phyloP scores from a whole-genome alignment of 2,797 vertebrate species.

The Micropoecilia bifurca region DNA sequence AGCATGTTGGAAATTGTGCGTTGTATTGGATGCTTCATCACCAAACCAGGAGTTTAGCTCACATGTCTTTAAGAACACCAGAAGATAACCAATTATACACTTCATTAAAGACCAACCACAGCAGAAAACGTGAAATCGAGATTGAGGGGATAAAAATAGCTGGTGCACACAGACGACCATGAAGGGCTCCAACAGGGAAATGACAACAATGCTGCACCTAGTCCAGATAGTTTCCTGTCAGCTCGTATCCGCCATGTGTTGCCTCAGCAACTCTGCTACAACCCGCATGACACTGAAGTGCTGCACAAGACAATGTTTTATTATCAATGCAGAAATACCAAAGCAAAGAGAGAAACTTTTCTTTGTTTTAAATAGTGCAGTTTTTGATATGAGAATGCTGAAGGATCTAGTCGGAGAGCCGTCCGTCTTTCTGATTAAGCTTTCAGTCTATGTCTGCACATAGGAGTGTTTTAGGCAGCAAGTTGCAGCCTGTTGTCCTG shows the following conservation, averaged over 20 bases:
- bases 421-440: constrained; percentile 4
- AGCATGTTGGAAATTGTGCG: neutral
- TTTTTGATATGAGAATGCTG: neutral
- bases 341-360: constrained; percentile 6
- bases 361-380: neutral
- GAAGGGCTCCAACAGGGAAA: constrained; percentile 56
- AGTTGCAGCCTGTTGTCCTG: constrained; percentile 43
- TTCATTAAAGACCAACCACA: neutral
- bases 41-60: neutral
- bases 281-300: constrained; percentile 7
- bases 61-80: neutral
- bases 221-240: constrained; percentile 61
- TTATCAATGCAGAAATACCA: constrained; percentile 6
- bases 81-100: no score
- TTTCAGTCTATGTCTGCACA: constrained; percentile 11
- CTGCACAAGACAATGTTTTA: constrained; percentile 4
- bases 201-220: constrained; percentile 47
- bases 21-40: neutral
- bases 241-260: constrained; percentile 39
- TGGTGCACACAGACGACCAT: constrained; percentile 24
- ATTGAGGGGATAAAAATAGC: neutral
- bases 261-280: constrained; percentile 33
- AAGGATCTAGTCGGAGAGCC: neutral
- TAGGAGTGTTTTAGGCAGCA: constrained; percentile 18
- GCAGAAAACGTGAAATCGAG: neutral